A percentile compares a stretch with the other conserved stretches of the same genome.
Conservation (phyloP, 2,888 invertebrate genomes). For the Rhaphigaster nebulosa region DNA sequence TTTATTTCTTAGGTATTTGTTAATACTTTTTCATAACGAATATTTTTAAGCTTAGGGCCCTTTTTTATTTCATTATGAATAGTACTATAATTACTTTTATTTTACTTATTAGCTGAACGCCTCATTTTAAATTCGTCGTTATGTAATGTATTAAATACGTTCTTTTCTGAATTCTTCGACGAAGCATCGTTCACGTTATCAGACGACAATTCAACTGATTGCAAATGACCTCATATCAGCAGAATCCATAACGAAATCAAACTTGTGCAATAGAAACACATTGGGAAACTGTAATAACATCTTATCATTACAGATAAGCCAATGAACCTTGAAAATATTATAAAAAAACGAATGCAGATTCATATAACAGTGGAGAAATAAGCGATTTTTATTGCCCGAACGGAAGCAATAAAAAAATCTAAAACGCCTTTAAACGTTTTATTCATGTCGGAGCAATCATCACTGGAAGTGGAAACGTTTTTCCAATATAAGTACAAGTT, state of each 20-base stretch:
- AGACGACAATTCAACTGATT: neutral
- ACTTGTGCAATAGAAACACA: constrained; percentile 34
- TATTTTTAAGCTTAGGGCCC: too few relatives aligned
- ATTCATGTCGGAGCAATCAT: too few relatives aligned
- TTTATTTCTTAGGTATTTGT: too few relatives aligned
- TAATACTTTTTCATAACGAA: too few relatives aligned
- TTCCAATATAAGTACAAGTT: too few relatives aligned
- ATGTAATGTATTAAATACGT: neutral
- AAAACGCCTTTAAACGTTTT: too few relatives aligned
- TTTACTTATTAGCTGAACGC: neutral
- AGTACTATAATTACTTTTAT: neutral
- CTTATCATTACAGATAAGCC: neutral
- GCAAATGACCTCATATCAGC: constrained; percentile 23
- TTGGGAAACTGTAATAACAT: constrained; percentile 15
- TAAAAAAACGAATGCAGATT: neutral
- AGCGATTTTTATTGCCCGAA: neutral
- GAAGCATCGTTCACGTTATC: constrained; percentile 9
- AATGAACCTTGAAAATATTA: constrained; percentile 36
- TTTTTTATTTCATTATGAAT: too few relatives aligned
- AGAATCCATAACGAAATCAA: neutral
- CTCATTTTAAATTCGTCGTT: neutral
- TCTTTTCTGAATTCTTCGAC: neutral
- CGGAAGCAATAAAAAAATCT: too few relatives aligned
- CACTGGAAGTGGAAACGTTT: too few relatives aligned
- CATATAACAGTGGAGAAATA: neutral